Evolutionary conservation across 2,113 vertebrate genomes (phyloP).

Genomic region (Anhinga rufa): DNA sequence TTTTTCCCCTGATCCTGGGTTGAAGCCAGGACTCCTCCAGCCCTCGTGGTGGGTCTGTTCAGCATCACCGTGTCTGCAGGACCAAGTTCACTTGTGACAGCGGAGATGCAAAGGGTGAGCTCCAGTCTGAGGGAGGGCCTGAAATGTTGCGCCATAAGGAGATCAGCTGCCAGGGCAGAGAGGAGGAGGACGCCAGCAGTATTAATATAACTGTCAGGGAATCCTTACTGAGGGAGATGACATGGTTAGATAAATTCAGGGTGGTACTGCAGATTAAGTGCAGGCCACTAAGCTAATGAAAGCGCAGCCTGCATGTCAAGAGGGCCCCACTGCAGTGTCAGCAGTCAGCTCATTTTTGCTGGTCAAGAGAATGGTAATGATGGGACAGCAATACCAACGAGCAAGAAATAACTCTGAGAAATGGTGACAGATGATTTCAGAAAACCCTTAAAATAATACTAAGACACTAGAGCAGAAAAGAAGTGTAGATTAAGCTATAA

Average conservation of each 20-base stretch:
- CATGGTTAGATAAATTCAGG: background rate
- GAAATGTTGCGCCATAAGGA: background rate
- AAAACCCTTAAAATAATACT: background rate
- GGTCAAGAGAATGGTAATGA: background rate
- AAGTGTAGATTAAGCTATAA: background rate
- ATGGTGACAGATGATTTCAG: background rate
- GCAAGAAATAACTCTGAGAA: background rate
- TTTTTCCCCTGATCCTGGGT: background rate
- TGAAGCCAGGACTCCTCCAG: background rate
- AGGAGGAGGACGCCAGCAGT: background rate
- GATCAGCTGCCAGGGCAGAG: background rate
- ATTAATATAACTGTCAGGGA: accelerated
- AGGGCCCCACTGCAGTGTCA: background rate
- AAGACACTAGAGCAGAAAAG: background rate
- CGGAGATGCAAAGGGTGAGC: background rate
- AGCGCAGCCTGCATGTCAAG: background rate
- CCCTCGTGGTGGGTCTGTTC: background rate
- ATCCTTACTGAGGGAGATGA: background rate
- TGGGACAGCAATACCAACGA: background rate
- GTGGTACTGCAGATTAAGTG: background rate
- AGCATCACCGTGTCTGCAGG: background rate
- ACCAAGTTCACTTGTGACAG: accelerated
- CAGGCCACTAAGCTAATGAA: background rate
- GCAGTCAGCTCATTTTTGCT: background rate
- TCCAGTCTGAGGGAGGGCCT: background rate